Evolutionary conservation across 1,140 invertebrate genomes (phyloP).

Genomic region (Phortica variegata): DNA sequence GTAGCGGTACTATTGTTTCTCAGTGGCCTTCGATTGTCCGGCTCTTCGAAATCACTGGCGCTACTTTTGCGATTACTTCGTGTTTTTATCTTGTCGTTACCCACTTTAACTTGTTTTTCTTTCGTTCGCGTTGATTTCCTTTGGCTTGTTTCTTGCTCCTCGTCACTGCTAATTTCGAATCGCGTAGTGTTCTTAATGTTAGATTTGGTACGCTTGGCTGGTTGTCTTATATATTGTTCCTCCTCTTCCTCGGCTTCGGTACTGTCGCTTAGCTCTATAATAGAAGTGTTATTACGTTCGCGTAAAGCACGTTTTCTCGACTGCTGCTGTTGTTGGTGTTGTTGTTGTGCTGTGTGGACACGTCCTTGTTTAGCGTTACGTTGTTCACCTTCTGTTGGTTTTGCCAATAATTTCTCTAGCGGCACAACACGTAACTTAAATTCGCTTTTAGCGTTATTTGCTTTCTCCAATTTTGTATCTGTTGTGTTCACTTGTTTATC

Average conservation of each 20-base stretch:
- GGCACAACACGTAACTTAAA: slow-evolving; percentile 51
- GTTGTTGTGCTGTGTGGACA: neutral
- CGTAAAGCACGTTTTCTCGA: slow-evolving; percentile 3
- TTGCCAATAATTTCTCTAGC: slow-evolving; percentile 40
- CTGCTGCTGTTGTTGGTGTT: neutral
- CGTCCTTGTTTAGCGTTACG: no score
- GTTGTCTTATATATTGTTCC: no score
- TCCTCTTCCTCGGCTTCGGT: slow-evolving; percentile 9
- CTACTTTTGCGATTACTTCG: no score
- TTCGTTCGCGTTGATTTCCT: neutral
- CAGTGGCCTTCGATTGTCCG: no score
- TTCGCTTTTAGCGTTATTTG: slow-evolving; percentile 1
- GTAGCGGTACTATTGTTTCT: no score
- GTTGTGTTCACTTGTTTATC: neutral
- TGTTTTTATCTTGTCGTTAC: no score
- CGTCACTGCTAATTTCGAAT: no score
- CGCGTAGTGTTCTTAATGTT: no score
- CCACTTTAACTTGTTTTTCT: no score
- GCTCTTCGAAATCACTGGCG: no score
- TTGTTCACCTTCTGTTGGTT: slow-evolving; percentile 21
- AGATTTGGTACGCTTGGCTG: no score
- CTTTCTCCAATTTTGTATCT: neutral
- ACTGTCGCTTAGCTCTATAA: slow-evolving; percentile 33
- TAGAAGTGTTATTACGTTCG: slow-evolving; percentile 23
- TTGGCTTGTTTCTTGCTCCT: slow-evolving; percentile 4